A percentile compares a stretch with the other conserved stretches of the same genome.
phyloP scores from a whole-genome alignment of 2,113 vertebrate species.

The Pterocles gutturalis region DNA sequence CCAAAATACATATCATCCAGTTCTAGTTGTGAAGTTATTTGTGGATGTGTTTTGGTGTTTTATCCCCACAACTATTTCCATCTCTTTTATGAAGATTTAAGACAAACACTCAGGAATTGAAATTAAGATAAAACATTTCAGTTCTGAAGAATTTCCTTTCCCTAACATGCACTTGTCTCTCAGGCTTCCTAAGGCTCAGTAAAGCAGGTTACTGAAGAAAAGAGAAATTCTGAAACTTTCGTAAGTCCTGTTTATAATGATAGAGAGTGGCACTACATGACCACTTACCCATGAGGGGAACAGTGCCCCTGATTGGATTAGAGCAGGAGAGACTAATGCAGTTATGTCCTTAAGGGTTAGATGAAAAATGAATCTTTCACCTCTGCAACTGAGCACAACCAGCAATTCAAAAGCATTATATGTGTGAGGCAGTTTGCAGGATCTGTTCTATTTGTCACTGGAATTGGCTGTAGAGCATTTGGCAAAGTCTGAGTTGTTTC shows the following conservation, averaged over 20 bases:
- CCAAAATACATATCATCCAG: neutral
- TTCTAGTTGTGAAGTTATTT: neutral
- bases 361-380: slow-evolving; percentile 76
- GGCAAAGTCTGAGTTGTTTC: slow-evolving; percentile 40
- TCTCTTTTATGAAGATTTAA: neutral
- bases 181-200: neutral
- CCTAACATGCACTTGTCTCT: neutral
- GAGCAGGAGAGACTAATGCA: slow-evolving; percentile 47
- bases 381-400: slow-evolving; percentile 46
- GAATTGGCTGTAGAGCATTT: slow-evolving; percentile 35
- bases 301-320: slow-evolving; percentile 57
- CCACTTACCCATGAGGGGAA: slow-evolving; percentile 41
- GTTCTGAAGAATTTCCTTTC: neutral
- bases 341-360: slow-evolving; percentile 67
- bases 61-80: neutral
- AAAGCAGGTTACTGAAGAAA: neutral
- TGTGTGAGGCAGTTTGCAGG: slow-evolving; percentile 50
- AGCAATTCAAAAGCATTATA: slow-evolving; percentile 67
- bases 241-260: neutral
- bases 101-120: neutral
- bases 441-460: slow-evolving; percentile 69
- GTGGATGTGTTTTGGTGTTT: neutral
- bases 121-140: neutral
- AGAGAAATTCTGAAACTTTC: slow-evolving; percentile 14
- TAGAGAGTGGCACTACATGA: neutral